A percentile compares a stretch with the other conserved stretches of the same genome.
phyloP scores from a whole-genome alignment of 2,888 invertebrate species.

The Agapetus fuscipes region DNA sequence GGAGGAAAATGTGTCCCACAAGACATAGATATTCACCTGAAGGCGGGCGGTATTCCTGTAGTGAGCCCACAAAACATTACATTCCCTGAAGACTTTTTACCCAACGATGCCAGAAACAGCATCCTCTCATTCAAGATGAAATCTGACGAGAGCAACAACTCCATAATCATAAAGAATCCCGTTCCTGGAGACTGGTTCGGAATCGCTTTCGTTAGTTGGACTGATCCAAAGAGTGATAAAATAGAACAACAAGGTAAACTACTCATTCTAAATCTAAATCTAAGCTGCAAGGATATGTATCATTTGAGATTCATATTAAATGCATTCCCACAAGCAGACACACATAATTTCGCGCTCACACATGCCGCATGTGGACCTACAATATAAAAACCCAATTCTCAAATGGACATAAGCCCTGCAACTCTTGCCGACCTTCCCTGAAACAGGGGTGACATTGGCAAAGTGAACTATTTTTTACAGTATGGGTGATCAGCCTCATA shows the following conservation, averaged over 20 bases:
- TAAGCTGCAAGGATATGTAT: neutral
- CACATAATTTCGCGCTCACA: too few species aligned
- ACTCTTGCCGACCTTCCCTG: too few species aligned
- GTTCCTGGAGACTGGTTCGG: conserved; percentile 72
- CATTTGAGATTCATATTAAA: too few species aligned
- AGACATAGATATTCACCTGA: conserved; percentile 61
- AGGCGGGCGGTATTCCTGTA: conserved; percentile 74
- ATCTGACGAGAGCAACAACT: conserved; percentile 51
- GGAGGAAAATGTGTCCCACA: conserved; percentile 51
- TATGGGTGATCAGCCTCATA: too few species aligned
- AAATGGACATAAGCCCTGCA: too few species aligned
- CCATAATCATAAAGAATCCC: conserved; percentile 54
- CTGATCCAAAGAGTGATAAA: conserved; percentile 58
- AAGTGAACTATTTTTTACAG: too few species aligned
- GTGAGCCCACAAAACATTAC: conserved; percentile 72
- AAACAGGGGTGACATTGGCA: too few species aligned
- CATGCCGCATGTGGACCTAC: too few species aligned
- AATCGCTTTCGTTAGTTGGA: conserved; percentile 67
- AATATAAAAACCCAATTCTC: too few species aligned
- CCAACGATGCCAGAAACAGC: conserved; percentile 36
- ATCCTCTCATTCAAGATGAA: conserved; percentile 48
- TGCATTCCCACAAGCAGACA: too few species aligned
- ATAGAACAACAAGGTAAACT: conserved; percentile 63
- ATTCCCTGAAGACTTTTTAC: conserved; percentile 58
- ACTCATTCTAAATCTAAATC: too few species aligned